Evolutionary conservation across 2,797 vertebrate genomes (phyloP).

Genomic region (Arnoldichthys spilopterus): DNA sequence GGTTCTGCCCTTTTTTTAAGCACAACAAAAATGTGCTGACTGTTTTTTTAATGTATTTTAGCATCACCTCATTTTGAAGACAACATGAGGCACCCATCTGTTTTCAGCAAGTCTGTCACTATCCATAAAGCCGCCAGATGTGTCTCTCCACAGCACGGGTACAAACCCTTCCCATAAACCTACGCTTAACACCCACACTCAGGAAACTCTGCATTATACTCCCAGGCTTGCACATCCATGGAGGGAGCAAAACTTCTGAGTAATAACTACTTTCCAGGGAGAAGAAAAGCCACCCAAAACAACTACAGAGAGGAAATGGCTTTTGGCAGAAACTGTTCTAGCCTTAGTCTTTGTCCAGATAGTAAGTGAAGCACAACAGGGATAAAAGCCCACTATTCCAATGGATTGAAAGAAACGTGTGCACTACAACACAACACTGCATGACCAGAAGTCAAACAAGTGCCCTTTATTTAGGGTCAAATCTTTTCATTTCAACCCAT

Average conservation of each 20-base stretch:
- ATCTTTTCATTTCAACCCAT: neutral
- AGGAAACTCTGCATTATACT: constrained; percentile 31
- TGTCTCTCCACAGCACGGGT: constrained; percentile 15
- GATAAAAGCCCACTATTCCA: constrained; percentile 67
- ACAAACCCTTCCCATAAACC: constrained; percentile 19
- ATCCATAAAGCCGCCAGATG: constrained; percentile 25
- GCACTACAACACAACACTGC: constrained; percentile 62
- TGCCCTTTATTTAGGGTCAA: constrained; percentile 2
- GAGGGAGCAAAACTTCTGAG: constrained; percentile 3
- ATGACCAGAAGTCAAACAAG: constrained; percentile 47
- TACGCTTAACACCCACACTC: constrained; percentile 33
- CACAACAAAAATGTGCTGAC: neutral
- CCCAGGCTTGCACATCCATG: constrained; percentile 1
- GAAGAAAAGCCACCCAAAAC: constrained; percentile 44
- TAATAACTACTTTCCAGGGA: constrained; percentile 50
- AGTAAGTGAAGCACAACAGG: constrained; percentile 55
- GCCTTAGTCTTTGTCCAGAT: constrained; percentile 40
- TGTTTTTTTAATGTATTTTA: neutral
- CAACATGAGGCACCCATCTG: constrained; percentile 40
- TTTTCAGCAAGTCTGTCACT: constrained; percentile 1
- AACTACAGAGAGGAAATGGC: constrained; percentile 55
- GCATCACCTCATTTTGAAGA: constrained; percentile 2
- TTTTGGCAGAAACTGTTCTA: constrained; percentile 52
- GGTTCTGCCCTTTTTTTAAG: too few relatives aligned
- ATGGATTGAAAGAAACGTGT: constrained; percentile 59